Evolutionary conservation across 2,113 vertebrate species (phyloP).

Genomic region (Alethe castanea): DNA sequence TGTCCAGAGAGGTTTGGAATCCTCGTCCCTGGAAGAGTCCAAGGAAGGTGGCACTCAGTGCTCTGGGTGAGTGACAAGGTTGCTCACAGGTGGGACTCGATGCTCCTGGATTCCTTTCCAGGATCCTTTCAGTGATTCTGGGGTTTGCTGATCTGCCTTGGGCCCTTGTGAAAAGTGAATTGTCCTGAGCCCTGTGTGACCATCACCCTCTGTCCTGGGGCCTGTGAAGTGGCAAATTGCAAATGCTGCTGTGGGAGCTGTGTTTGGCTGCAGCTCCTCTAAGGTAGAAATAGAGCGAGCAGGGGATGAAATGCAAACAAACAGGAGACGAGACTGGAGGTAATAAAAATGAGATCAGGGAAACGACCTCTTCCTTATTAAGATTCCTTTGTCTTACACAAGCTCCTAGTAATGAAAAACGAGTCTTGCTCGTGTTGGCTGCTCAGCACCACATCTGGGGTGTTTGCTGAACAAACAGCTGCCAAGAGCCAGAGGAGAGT

Average conservation of each 20-base stretch:
- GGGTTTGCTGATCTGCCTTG: background rate
- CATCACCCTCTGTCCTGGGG: background rate
- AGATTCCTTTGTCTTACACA: slow-evolving; percentile 49
- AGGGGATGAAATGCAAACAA: slow-evolving; percentile 26
- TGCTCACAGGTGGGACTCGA: accelerated
- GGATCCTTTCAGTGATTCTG: background rate
- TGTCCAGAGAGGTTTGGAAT: background rate
- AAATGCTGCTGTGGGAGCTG: background rate
- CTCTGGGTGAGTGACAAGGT: background rate
- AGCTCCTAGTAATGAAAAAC: slow-evolving; percentile 42
- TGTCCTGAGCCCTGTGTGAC: background rate
- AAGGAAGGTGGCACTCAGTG: background rate
- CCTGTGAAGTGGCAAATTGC: background rate
- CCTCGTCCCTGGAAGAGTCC: background rate
- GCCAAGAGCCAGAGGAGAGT: slow-evolving; percentile 10
- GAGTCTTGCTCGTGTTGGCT: background rate
- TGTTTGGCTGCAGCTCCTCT: background rate
- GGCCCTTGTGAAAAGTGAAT: background rate
- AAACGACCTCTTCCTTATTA: slow-evolving; percentile 37
- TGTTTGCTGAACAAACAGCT: slow-evolving; percentile 55
- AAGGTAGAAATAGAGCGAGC: background rate
- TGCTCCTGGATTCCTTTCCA: background rate
- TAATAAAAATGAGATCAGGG: slow-evolving; percentile 48
- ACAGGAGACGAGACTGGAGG: background rate
- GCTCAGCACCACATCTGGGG: background rate